Conservation (phyloP, 2,113 vertebrate species). For the Vidua chalybeata region DNA sequence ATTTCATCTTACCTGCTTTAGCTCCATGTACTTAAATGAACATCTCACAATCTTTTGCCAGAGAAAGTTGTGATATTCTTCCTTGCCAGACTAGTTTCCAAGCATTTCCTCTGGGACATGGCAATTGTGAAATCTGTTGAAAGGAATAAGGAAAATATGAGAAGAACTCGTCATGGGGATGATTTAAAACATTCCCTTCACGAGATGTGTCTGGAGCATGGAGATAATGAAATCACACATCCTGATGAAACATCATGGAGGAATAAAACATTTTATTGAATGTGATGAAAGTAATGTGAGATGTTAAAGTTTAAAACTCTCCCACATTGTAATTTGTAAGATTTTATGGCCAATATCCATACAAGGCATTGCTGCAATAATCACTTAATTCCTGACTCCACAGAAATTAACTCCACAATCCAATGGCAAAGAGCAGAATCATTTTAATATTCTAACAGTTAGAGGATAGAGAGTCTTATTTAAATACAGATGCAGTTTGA, state of each 20-base stretch:
- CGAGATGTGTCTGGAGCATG: not conserved
- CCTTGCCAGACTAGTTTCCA: not conserved
- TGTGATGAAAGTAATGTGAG: not conserved
- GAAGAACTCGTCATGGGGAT: not conserved
- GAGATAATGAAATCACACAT: not conserved
- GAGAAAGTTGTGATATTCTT: not conserved
- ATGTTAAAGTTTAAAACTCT: slow-evolving; percentile 4
- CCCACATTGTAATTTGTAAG: not conserved
- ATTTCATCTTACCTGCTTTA: not conserved
- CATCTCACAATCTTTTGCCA: not conserved
- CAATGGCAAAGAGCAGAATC: not conserved
- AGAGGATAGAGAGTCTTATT: not conserved
- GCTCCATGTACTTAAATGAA: not conserved
- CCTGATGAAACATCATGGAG: not conserved
- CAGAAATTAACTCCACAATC: not conserved
- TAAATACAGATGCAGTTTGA: not conserved
- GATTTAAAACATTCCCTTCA: not conserved
- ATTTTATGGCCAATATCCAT: not conserved
- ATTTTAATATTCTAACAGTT: not conserved
- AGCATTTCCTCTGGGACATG: not conserved
- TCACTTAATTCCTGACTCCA: not conserved
- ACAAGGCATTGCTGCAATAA: not conserved
- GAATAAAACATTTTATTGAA: not conserved
- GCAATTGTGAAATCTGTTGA: not conserved
- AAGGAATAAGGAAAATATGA: not conserved